Conservation (phyloP, 1,140 invertebrate genomes). For the Zaprionus camerounensis region DNA sequence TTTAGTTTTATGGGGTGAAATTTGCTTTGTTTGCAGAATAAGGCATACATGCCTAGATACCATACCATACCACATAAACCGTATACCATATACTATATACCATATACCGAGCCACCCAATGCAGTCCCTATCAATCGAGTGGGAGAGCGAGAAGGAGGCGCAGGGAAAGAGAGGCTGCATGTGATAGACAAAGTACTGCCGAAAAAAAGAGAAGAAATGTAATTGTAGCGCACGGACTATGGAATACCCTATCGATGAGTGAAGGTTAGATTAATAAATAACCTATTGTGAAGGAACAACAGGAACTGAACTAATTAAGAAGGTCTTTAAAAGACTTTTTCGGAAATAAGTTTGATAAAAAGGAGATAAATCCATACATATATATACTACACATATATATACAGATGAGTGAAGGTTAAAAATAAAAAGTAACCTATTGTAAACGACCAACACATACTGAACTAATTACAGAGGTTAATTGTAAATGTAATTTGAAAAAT, state of each 20-base stretch:
- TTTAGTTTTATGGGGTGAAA: slow-evolving; percentile 79
- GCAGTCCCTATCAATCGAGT: slow-evolving; percentile 6
- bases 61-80: neutral
- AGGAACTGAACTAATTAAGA: no score
- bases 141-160: no score
- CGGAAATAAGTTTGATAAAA: no score
- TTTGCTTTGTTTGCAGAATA: slow-evolving; percentile 77
- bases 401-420: no score
- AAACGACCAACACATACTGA: no score
- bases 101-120: neutral
- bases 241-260: neutral
- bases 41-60: slow-evolving; percentile 13
- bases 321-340: no score
- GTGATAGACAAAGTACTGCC: neutral
- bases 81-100: neutral
- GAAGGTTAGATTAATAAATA: neutral
- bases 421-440: no score
- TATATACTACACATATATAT: no score
- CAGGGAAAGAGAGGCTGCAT: neutral
- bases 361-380: no score
- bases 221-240: neutral
- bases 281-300: no score
- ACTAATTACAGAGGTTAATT: no score
- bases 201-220: neutral
- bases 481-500: no score